Evolutionary conservation across 2,888 invertebrate species (phyloP).

Genomic region (Cetonia aurata): DNA sequence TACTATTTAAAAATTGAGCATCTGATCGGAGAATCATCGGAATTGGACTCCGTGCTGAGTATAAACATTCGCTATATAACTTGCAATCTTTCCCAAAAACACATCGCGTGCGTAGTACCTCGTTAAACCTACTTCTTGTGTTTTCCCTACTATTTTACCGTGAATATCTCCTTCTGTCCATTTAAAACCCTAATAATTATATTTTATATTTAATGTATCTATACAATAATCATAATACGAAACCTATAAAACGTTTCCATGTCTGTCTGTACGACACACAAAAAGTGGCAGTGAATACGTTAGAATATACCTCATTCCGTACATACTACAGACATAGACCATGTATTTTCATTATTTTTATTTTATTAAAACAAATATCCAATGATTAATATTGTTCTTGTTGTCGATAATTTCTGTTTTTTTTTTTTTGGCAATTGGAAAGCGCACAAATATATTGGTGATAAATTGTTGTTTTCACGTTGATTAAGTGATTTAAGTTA

Average conservation of each 20-base stretch:
- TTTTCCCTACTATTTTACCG: neutral
- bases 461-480: slow-evolving; percentile 26
- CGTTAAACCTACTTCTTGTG: slow-evolving; percentile 27
- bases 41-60: neutral
- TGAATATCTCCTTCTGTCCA: neutral
- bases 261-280: slow-evolving; percentile 60
- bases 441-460: slow-evolving; percentile 28
- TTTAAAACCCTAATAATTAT: slow-evolving; percentile 29
- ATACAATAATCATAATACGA: slow-evolving; percentile 9
- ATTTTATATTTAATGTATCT: slow-evolving; percentile 33
- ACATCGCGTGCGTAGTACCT: slow-evolving; percentile 11
- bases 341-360: slow-evolving; percentile 11
- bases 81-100: neutral
- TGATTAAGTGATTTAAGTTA: slow-evolving; percentile 1
- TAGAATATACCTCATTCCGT: slow-evolving; percentile 58
- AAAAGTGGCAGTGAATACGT: slow-evolving; percentile 64
- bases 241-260: slow-evolving; percentile 48
- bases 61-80: neutral
- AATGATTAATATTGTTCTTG: slow-evolving; percentile 19
- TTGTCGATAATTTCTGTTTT: neutral
- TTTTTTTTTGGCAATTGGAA: slow-evolving; percentile 29
- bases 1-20: slow-evolving; percentile 64
- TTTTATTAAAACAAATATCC: slow-evolving; percentile 25
- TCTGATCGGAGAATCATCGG: slow-evolving; percentile 57
- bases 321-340: slow-evolving; percentile 57